A percentile compares a stretch with the other conserved stretches of the same genome.
These are phyloP conservation scores for Pseudachorutes palmiensis DNA, from an alignment of 1,140 invertebrate species.

Conservation along the genomic window DNA sequence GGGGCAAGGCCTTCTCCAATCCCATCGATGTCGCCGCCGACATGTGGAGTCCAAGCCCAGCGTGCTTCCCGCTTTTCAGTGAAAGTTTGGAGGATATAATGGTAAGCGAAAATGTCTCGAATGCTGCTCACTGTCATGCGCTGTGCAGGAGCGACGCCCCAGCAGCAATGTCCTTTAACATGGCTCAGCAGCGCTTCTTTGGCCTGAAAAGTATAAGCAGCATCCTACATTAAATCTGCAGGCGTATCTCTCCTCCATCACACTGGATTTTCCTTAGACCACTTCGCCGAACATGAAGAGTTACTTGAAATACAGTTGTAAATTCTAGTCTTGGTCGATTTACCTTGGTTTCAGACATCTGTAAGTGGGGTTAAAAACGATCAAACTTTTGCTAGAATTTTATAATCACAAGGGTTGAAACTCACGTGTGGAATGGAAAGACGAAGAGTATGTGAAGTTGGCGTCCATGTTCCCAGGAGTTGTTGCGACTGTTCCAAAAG, in stretches of 20 bases:
- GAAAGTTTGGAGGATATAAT: conserved; percentile 54
- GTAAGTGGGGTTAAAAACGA: too few species aligned
- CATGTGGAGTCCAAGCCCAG: conserved; percentile 51
- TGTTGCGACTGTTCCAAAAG: conserved; percentile 26
- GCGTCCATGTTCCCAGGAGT: conserved; percentile 34
- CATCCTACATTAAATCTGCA: conserved; percentile 17
- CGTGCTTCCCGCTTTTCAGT: conserved; percentile 50
- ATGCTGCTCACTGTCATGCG: conserved; percentile 49
- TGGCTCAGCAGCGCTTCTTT: conserved; percentile 46
- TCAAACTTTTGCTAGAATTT: too few species aligned
- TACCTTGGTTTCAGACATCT: too few species aligned
- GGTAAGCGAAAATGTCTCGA: conserved; percentile 48
- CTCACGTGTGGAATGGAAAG: conserved; percentile 39
- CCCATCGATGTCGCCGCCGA: conserved; percentile 47
- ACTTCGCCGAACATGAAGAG: too few species aligned
- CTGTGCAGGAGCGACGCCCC: conserved; percentile 47
- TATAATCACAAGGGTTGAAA: conserved; percentile 6
- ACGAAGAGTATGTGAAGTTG: conserved; percentile 36
- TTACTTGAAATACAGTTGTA: too few species aligned
- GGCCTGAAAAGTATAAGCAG: conserved; percentile 38
- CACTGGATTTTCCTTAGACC: too few species aligned
- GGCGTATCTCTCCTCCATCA: conserved; percentile 8
- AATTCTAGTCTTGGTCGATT: too few species aligned
- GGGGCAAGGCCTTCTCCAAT: conserved; percentile 47
- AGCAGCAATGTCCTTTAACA: conserved; percentile 50